Base-by-base conservation (phyloP, 2,797 vertebrate species). In the Danio tinwini region DNA sequence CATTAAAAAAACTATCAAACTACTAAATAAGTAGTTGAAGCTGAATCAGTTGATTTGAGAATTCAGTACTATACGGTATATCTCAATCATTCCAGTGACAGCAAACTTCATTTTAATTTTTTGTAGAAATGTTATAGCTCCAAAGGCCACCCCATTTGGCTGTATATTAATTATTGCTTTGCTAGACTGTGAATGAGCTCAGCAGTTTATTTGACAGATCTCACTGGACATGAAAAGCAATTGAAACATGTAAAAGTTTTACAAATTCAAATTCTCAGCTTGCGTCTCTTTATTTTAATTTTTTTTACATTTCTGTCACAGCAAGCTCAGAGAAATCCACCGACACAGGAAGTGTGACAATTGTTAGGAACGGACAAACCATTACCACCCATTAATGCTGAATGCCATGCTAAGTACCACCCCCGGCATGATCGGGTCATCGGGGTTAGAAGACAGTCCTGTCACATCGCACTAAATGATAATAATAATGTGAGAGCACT, bases 401-500 rank as follows among this genome's bases (percentile, higher is more conserved):
- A 58, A 71, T 68, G 71, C 67, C 80, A 81, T 61, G 39, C 50
- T 83, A 77, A 82, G 65, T 68, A 82, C 55, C 50, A 55, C 73
- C 37, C 19, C 55, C 3, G 13, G 39, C 52, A 81, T 82, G 83
- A 84, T 81, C 62, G 72, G 85, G 73, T 74, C 75, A 76, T 55
- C 49, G 39, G 58, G 81, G 81, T 59, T 29, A 74, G 76, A 73
- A 80, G 59, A 75, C 76, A 68, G 40, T 70, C 45, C 70, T 72
- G 62, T 78, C 72, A 81, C 64, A 74, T 62, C 17, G 5, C 50
- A 71, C 79, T 79, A 81, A 86, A 84, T 61, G 74, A 63, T 80
- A 73, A 86, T 83, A 79, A 82, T 40, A 80, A 77, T 78, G 81
- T 71, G 62, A 17, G 58, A 63, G 52, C 73, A 65, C 74, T 83